Base-by-base conservation (phyloP, 2,888 invertebrate genomes). In the Sceliomorpha sp. region DNA sequence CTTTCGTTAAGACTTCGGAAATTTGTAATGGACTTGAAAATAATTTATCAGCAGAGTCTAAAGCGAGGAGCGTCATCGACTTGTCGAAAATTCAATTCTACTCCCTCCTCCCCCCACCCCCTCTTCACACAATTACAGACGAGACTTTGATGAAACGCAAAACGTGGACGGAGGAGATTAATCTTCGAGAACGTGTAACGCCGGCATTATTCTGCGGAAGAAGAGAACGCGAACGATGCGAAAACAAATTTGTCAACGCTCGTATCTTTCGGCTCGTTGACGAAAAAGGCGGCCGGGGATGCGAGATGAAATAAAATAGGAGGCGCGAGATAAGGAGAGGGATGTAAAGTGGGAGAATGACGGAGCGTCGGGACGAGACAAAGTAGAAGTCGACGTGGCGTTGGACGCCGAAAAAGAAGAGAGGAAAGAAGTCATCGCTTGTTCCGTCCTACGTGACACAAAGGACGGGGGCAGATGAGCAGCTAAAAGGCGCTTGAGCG, bases 381-480 rank as follows among this genome's bases (percentile, higher is more conserved):
- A 48, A 37, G 50, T 39, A 45, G 27, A 24, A 51, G 39, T 7
- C 6, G 42, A 36, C 14, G 17, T 17, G n/a, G n/a, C n/a, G 34
- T 12, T 34, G 14, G 44, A 32, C 27, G 34, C 29, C 37, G 45
- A 24, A 60, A 56, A 47, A 47, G n/a, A 39, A 60, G 37, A 55
- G 62, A 55, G 48, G 44, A 44, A 63, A 55, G 53, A 59, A 62
- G 62, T 62, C 66, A 53, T 66, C 62, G 62, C 66, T 66, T 53
- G 62, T 70, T 62, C 48, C 37, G 66, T 53, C 13, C 48, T 44
- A 42, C 62, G 70, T 67, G 70, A 51, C 55, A 58, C 60, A 70
- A 69, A 63, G 62, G 36, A 58, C 62, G 55, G 60, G 60, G 62
- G 62, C 62, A 58, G 70, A 62, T 67, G 62, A 66, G 70, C 66